Evolutionary conservation across 2,888 invertebrate species (phyloP), one percentile per base, ranked within the genome.

Genomic region (Isoperla grammatica): DNA sequence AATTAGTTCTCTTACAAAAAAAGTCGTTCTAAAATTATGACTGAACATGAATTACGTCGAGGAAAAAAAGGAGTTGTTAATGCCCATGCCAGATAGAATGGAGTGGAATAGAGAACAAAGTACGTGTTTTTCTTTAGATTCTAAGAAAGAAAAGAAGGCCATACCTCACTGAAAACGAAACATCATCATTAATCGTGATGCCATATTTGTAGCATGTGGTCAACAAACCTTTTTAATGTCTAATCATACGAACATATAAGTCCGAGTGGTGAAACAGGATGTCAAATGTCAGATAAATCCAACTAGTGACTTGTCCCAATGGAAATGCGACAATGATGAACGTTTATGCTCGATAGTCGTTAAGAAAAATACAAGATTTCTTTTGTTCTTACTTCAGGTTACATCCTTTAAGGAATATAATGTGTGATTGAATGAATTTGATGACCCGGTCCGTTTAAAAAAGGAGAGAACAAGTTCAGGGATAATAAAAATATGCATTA

Each of bases 261-360:
- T 29, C 15, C 49, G 29, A 49, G 49, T 49, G 49, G 13, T 49
- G 35, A 49, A 49, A 29, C 49, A 49, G 49, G 49, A 49, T 49
- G 49, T 49, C 49, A 49, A 49, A 49, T 15, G 49, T 49, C 49
- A 49, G 22, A 49, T 49, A 49, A 29, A 49, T 49, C 49, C 49
- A 23, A 29, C 22, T 29, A 49, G 22, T 29, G 35, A 23, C 20
- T 20, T 46, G 46, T 29, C 29, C 29, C 8, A 29, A 29, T 29
- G 29, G 29, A 29, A 29, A 29, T 29, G 8, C 4, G 29, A 46
- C 46, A 46, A 19, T 46, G 46, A 46, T 20, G 20, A 17, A 46
- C 46, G 46, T 29, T 29, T 29, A 29, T 29, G 29, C 29, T 8
- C 29, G 4, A 29, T 8, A 29, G 29, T 29, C 29, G n/a, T 29